Evolutionary conservation across 1,140 invertebrate species (phyloP), one percentile per base, ranked within the genome.

Genomic region (Condylostylus longicornis): DNA sequence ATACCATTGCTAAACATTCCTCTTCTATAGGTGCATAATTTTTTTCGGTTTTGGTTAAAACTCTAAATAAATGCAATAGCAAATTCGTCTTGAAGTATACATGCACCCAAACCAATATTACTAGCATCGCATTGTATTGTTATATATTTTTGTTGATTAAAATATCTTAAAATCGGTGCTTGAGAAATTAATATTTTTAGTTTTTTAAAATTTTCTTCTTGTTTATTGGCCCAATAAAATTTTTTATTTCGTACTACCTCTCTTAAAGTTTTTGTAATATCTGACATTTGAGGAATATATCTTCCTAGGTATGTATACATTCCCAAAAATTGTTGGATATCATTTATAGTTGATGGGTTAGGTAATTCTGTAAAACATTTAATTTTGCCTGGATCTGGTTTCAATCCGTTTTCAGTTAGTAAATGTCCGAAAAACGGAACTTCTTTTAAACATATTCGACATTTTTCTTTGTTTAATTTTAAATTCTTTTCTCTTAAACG

Each of bases 1-100:
- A 61, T 2, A 38, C 28, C n/a, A 63, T 54, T 10, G 46, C 50
- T 4, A 51, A 27, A 13, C 53, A 37, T 42, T 62, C 60, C 38
- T 61, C 62, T 48, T 62, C 53, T 17, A 61, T 53, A 34, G 58
- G 48, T 5, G 57, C 37, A 36, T 57, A 58, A 18, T 43, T 44
- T 33, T 38, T 18, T 45, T 63, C 44, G 12, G 51, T 30, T 18
- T 43, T n/a, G 12, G 46, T 54, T 8, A 68, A 42, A 8, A 50
- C 40, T 41, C 48, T 45, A 47, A 15, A 47, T 50, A 41, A 46
- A 62, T 9, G 38, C 44, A 6, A 61, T 36, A 2, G 49, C 45
- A 18, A 42, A 36, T 7, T 41, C 37, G 12, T 45, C 25, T 45
- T 59, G 48, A 8, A 55, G 18, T 25, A 58, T 29, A 8, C 33